These are phyloP conservation scores for Oikopleura vanhoeffeni DNA, from an alignment of 23 tunicate species.

Conservation along the genomic window DNA sequence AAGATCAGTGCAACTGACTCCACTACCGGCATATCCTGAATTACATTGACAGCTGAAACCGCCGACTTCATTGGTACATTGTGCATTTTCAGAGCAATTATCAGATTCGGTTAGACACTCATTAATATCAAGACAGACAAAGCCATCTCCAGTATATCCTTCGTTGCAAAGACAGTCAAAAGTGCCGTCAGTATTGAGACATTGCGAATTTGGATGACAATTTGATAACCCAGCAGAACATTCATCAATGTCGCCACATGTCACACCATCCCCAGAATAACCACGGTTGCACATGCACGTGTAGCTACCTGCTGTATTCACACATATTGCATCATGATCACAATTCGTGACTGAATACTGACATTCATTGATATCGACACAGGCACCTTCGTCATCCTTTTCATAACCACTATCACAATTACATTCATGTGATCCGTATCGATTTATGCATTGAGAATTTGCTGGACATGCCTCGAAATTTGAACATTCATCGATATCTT, in stretches of 20 bases:
- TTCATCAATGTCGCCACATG: not conserved
- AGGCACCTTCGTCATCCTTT: not conserved
- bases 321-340: not conserved
- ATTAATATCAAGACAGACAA: conserved; percentile 19
- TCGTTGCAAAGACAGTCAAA: conserved; percentile 21
- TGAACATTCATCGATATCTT: conserved; percentile 15
- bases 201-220: conserved; percentile 20
- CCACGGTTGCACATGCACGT: not conserved
- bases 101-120: not conserved
- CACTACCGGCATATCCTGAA: not conserved
- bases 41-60: not conserved
- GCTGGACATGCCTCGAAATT: not conserved
- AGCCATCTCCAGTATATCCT: conserved; percentile 17
- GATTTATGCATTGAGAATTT: not conserved
- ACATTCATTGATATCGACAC: not conserved
- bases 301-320: not conserved
- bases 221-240: conserved; percentile 8
- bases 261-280: not conserved
- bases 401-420: not conserved
- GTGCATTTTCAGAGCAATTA: not conserved
- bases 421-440: not conserved
- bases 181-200: conserved; percentile 24
- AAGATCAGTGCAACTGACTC: not conserved
- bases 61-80: not conserved
- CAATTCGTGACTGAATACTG: not conserved